A percentile compares a stretch with the other conserved stretches of the same genome.
Conservation (phyloP, 2,797 vertebrate genomes). For the Amblyraja radiata region DNA sequence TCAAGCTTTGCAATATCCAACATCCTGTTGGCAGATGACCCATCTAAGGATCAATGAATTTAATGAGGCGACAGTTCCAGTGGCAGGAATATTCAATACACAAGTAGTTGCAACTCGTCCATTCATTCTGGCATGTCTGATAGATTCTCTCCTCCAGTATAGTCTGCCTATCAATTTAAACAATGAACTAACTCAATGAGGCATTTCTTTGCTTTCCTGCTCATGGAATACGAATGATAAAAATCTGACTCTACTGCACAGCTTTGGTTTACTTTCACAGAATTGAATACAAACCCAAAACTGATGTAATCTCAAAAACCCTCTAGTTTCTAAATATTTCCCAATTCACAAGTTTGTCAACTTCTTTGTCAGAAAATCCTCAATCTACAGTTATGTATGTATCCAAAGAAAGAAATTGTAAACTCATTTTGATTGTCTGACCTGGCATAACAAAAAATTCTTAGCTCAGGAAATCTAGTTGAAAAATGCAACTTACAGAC, state of each 20-base stretch:
- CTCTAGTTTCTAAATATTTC: not conserved
- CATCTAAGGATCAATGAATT: not conserved
- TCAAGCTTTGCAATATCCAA: not conserved
- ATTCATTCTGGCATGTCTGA: not conserved
- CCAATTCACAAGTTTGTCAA: not conserved
- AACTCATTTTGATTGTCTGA: not conserved
- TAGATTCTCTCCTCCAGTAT: not conserved
- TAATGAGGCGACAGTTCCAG: not conserved
- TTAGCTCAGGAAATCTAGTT: not conserved
- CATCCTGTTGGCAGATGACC: not conserved
- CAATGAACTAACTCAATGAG: not conserved
- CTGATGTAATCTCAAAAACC: not conserved
- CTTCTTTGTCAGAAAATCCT: not conserved
- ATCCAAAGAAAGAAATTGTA: not conserved
- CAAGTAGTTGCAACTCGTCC: not conserved
- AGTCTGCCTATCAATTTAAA: not conserved
- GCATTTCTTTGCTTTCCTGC: not conserved
- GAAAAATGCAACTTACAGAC: not conserved
- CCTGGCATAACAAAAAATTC: not conserved
- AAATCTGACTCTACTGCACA: not conserved
- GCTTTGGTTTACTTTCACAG: not conserved
- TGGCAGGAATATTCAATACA: not conserved
- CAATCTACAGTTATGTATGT: not conserved
- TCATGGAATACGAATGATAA: not conserved
- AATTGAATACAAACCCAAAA: not conserved